These are phyloP conservation scores for Scotopteryx bipunctaria DNA, from an alignment of 2,888 invertebrate species.

Conservation along the genomic window DNA sequence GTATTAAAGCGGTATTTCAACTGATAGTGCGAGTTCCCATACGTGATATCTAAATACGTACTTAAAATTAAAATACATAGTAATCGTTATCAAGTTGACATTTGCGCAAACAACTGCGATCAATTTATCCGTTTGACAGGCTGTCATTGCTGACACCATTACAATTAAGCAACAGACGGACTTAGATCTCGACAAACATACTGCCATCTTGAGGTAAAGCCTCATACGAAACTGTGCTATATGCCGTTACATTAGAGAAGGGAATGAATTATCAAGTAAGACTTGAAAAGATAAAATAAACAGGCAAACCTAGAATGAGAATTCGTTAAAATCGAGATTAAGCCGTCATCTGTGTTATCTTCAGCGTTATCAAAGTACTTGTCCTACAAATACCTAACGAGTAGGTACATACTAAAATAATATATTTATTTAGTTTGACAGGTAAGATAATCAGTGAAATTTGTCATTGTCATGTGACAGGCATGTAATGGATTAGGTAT, in stretches of 20 bases:
- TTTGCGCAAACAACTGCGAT: constrained; percentile 80
- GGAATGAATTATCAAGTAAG: constrained; percentile 21
- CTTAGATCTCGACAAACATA: constrained; percentile 64
- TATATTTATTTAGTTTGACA: constrained; percentile 69
- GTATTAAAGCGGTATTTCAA: constrained; percentile 38
- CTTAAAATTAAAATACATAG: constrained; percentile 73
- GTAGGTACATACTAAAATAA: constrained; percentile 55
- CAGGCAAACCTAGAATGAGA: constrained; percentile 65
- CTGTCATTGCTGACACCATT: constrained; percentile 77
- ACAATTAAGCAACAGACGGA: constrained; percentile 80
- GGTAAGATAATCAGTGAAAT: constrained; percentile 59
- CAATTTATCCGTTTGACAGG: constrained; percentile 79
- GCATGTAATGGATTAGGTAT: constrained; percentile 41
- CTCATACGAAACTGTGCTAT: constrained; percentile 52
- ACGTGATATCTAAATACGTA: constrained; percentile 49
- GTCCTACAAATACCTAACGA: constrained; percentile 68
- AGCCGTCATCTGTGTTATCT: constrained; percentile 80
- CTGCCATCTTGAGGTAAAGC: constrained; percentile 41
- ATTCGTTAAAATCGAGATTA: constrained; percentile 80
- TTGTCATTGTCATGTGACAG: constrained; percentile 62
- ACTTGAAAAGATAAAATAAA: constrained; percentile 44
- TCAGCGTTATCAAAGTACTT: constrained; percentile 65
- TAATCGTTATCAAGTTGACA: constrained; percentile 75
- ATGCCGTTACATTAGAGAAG: constrained; percentile 41
- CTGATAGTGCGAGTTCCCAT: constrained; percentile 65